A percentile compares a stretch with the other conserved stretches of the same genome.
phyloP scores from a whole-genome alignment of 2,113 vertebrate species.

The Gavialis gangeticus region DNA sequence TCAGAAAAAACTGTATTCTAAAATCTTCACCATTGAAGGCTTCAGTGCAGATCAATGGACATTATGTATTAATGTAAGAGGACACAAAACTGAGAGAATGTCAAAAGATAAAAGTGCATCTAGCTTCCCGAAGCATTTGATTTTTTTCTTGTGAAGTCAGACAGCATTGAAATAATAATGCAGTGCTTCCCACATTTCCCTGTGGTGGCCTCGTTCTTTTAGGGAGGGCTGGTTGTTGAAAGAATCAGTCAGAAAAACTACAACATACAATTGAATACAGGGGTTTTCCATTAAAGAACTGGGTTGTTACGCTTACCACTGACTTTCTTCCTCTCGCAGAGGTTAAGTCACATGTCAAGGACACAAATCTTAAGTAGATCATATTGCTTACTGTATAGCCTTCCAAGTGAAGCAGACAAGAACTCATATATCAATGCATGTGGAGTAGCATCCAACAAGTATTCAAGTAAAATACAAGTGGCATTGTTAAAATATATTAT shows the following conservation, averaged over 20 bases:
- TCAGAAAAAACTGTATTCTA: conserved; percentile 11
- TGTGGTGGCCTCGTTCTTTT: background rate
- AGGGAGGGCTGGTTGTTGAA: background rate
- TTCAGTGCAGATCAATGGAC: background rate
- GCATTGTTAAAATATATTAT: background rate
- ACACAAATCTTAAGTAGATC: background rate
- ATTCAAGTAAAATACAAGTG: background rate
- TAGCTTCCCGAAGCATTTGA: background rate
- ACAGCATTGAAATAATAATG: conserved; percentile 9
- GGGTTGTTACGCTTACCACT: background rate
- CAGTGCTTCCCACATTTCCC: background rate
- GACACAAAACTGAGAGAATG: conserved; percentile 32
- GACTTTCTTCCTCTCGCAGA: background rate
- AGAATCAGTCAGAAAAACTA: background rate
- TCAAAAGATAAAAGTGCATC: conserved; percentile 27
- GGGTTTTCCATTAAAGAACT: conserved; percentile 1
- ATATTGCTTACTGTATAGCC: background rate
- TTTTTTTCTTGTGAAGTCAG: background rate
- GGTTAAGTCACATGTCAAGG: background rate
- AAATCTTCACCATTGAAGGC: conserved; percentile 22
- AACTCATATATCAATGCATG: background rate
- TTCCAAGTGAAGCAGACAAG: background rate
- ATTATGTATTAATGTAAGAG: background rate
- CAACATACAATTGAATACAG: background rate
- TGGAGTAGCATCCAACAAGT: background rate